Base-by-base conservation (phyloP, 2,888 invertebrate genomes). In the Plebejus argus region DNA sequence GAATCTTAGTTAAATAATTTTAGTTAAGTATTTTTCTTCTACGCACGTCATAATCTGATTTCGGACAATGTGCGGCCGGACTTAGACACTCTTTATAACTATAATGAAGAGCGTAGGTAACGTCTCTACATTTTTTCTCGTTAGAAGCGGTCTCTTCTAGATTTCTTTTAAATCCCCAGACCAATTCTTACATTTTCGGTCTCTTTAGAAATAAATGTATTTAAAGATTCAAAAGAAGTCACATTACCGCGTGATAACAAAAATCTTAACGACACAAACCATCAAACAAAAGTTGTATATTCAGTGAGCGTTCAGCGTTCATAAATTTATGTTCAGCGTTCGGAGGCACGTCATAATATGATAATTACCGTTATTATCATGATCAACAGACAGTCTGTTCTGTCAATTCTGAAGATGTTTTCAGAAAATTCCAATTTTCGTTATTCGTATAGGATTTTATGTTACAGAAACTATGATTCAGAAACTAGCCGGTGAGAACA, bases 261-360 rank as follows among this genome's bases (percentile, higher is more conserved):
- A 28, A 66, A 28, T 66, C 15, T 66, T 66, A 66, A 66, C 66
- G 28, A 66, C 66, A 66, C 18, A 66, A 66, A 33, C 28, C 66
- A 66, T 66, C 33, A 66, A 33, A 66, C 66, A 66, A 66, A 66
- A 66, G 66, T 66, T 66, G 66, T 28, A n/a, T 66, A 28, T 66
- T 66, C 66, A 33, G 15, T 28, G 28, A 66, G 28, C 66, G 15
- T 66, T 66, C 18, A 66, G 28, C 66, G 28, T 66, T 66, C 28
- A 66, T 66, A 66, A 66, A 66, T 28, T 66, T 66, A 66, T 66
- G 66, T 66, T 66, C 15, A 66, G 66, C 66, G 66, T 33, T 66
- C 61, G 28, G 61, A 66, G 61, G 23, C 28, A 66, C 61, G 61
- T 23, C 28, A 66, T 66, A 33, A 66, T 66, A 33, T 66, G 33